Evolutionary conservation across 1,140 invertebrate genomes (phyloP), one percentile per base, ranked within the genome.

Genomic region (Drosophila grimshawi): DNA sequence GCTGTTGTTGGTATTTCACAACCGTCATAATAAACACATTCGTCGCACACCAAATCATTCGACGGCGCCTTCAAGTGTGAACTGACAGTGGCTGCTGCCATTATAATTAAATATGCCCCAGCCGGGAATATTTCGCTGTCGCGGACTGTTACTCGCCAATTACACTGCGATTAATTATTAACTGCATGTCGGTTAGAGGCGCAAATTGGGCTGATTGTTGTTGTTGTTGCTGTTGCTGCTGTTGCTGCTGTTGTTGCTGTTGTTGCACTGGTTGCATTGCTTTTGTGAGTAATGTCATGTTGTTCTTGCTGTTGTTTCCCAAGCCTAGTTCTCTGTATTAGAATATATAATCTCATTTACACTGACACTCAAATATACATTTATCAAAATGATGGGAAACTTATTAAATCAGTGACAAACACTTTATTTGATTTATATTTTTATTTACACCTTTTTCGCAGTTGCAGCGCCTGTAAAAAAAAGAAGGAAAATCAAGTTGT

Each of bases 71-170:
- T 76, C 68, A 90, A 29, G 29, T 72, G 80, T 6, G 70, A 70
- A 49, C 70, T 78, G 19, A 91, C 67, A 37, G 80, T 83, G 48
- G 85, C 79, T 35, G 77, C 75, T 32, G 85, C 81, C 90, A 91
- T 91, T 56, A n/a, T 55, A 45, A 45, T 51, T 75, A 29, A 35
- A 3, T 19, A 60, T 37, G 43, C 5, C 30, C n/a, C 7, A 19
- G 6, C 33, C 11, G 27, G 3, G 3, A 48, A 11, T 37, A 41
- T 55, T 41, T 51, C 11, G 19, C 19, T 19, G 19, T 19, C 19
- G 19, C 19, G 3, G 39, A 43, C 19, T 27, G 46, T 48, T 48
- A 48, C 11, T 32, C 46, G 29, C 27, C 49, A 53, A 35, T 53
- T 35, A 19, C 10, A 35, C 43, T 35, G n/a, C 10, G 19, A 19